Evolutionary conservation across 2,888 invertebrate species (phyloP), one percentile per base, ranked within the genome.

Genomic region (Ennomos fuscantarius): DNA sequence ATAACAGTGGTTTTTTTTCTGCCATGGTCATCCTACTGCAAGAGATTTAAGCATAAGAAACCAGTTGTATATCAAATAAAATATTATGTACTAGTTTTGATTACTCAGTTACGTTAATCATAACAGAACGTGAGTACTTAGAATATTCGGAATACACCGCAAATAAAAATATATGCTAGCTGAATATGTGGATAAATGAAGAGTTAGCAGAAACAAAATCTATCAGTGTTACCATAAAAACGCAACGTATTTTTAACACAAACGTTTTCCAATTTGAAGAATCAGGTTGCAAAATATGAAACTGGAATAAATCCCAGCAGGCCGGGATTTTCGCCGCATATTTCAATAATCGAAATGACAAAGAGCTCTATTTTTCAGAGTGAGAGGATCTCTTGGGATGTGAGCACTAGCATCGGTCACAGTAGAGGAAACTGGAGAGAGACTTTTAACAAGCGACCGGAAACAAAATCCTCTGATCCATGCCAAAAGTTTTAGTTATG

Each of bases 271-370:
- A 32, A 49, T 62, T 46, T 35, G 50, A 42, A 60, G 42, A 42
- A 55, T 49, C 47, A 36, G 46, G 49, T 60, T 50, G 43, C 43
- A 47, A 59, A 56, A 55, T 56, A 62, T 46, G 36, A 52, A 60
- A 57, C 43, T 45, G 24, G 41, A 45, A 62, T 61, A 56, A 55
- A 58, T 61, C 55, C 64, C 62, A 61, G 56, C 31, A 60, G 61
- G 57, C 31, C 37, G 46, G 43, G 43, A 58, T 52, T 58, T 52
- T 52, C 51, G 37, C 48, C 52, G 61, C 63, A 68, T 72, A 72
- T 70, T 71, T 72, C 70, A 72, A 69, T 73, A 70, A 71, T 65
- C 64, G 62, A 69, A 64, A 69, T 68, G 73, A 72, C 68, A 72
- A 69, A 69, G 67, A 68, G 62, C 54, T 62, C 62, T 59, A 65